Conservation (phyloP, 1,140 invertebrate genomes). For the Homarus americanus region DNA sequence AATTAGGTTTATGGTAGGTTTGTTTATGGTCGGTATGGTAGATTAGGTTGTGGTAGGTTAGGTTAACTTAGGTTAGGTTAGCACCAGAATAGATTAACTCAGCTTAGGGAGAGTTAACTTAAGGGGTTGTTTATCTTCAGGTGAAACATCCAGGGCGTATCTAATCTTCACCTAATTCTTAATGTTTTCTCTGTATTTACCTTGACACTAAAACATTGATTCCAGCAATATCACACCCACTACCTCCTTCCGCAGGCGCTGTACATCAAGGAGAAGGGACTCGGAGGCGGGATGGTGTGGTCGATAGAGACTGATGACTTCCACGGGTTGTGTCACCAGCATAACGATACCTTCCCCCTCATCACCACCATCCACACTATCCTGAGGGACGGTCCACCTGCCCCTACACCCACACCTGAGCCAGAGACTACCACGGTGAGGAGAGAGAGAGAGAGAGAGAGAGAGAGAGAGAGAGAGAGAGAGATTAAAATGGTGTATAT, state of each 20-base stretch:
- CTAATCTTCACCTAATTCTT: neutral
- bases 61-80: too few relatives aligned
- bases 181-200: too few relatives aligned
- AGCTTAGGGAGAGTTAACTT: too few relatives aligned
- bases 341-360: constrained; percentile 23
- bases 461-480: too few relatives aligned
- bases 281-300: constrained; percentile 86
- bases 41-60: too few relatives aligned
- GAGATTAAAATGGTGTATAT: too few relatives aligned
- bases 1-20: too few relatives aligned
- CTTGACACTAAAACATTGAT: neutral
- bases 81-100: too few relatives aligned
- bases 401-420: constrained; percentile 47
- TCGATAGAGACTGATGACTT: constrained; percentile 87
- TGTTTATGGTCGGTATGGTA: too few relatives aligned
- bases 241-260: constrained; percentile 77
- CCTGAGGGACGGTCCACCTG: constrained; percentile 7
- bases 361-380: constrained; percentile 40
- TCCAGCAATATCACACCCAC: neutral
- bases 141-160: too few relatives aligned
- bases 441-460: neutral
- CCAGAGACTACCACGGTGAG: constrained; percentile 7
- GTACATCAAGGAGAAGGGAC: constrained; percentile 79
- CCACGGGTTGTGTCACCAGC: constrained; percentile 80
- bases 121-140: too few relatives aligned